Evolutionary conservation across 1,140 invertebrate genomes (phyloP).

Genomic region (Panulirus ornatus): DNA sequence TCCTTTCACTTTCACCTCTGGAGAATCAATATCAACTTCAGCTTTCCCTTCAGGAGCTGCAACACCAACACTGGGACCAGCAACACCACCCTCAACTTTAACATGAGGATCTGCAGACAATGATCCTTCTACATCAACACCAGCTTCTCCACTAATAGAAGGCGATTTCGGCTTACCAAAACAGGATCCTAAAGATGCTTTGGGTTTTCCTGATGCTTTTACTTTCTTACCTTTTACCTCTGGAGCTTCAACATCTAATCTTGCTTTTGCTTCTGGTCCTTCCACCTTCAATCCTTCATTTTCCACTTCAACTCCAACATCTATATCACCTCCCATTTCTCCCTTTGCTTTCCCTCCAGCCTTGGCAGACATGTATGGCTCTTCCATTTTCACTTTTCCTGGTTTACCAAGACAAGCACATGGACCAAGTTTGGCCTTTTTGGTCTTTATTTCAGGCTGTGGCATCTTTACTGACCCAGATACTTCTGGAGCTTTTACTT

Average conservation of each 20-base stretch:
- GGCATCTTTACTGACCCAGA: slow-evolving; percentile 32
- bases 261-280: slow-evolving; percentile 3
- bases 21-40: slow-evolving; percentile 27
- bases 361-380: slow-evolving; percentile 37
- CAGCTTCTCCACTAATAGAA: slow-evolving; percentile 33
- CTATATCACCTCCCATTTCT: slow-evolving; percentile 21
- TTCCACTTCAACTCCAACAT: slow-evolving; percentile 17
- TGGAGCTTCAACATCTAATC: slow-evolving; percentile 18
- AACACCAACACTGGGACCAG: slow-evolving; percentile 9
- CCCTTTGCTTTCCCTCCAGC: slow-evolving; percentile 22
- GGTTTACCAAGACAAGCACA: slow-evolving; percentile 59
- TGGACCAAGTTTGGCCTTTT: slow-evolving; percentile 55
- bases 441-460: slow-evolving; percentile 37
- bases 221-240: slow-evolving; percentile 31
- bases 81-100: slow-evolving; percentile 27
- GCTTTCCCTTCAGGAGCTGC: slow-evolving; percentile 18
- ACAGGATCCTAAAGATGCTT: slow-evolving; percentile 60
- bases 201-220: slow-evolving; percentile 38
- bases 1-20: slow-evolving; percentile 46
- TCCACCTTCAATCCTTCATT: background rate
- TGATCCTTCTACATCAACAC: slow-evolving; percentile 25
- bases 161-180: slow-evolving; percentile 58
- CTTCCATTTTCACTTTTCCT: slow-evolving; percentile 44
- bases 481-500: slow-evolving; percentile 37
- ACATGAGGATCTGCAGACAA: slow-evolving; percentile 21